These are phyloP conservation scores for Cecropterus lyciades DNA, from an alignment of 1,140 invertebrate species.

Conservation along the genomic window DNA sequence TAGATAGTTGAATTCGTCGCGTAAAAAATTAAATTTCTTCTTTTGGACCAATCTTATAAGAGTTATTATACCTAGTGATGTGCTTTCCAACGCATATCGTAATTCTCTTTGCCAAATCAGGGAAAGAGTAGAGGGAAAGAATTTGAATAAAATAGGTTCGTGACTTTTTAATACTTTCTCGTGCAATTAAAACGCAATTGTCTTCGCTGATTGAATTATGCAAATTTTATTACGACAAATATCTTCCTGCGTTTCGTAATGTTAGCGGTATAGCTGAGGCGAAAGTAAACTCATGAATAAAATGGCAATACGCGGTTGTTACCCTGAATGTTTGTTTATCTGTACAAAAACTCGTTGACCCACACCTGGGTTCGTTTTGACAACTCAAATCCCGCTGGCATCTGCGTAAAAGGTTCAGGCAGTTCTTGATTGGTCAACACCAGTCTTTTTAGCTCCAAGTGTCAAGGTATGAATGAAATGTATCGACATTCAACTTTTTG, in stretches of 20 bases:
- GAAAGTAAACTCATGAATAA: constrained; percentile 48
- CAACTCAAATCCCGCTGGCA: constrained; percentile 3
- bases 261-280: constrained; percentile 34
- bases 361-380: constrained; percentile 38
- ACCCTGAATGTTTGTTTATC: constrained; percentile 13
- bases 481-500: constrained; percentile 8
- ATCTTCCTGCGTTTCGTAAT: constrained; percentile 13
- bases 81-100: too few relatives aligned
- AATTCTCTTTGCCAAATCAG: too few relatives aligned
- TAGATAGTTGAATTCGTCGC: too few relatives aligned
- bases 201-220: constrained; percentile 7
- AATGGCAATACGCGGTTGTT: constrained; percentile 35
- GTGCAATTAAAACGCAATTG: not conserved
- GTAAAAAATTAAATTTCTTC: too few relatives aligned
- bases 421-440: not conserved
- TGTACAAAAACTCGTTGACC: constrained; percentile 60
- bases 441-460: constrained; percentile 17
- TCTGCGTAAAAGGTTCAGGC: constrained; percentile 9
- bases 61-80: too few relatives aligned
- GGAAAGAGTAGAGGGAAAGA: too few relatives aligned
- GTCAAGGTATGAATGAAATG: constrained; percentile 15
- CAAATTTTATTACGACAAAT: constrained; percentile 17
- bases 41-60: too few relatives aligned
- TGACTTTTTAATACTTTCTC: too few relatives aligned
- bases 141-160: too few relatives aligned